phyloP scores from a whole-genome alignment of 2,797 vertebrate species.

The Triplophysa yarkandensis region DNA sequence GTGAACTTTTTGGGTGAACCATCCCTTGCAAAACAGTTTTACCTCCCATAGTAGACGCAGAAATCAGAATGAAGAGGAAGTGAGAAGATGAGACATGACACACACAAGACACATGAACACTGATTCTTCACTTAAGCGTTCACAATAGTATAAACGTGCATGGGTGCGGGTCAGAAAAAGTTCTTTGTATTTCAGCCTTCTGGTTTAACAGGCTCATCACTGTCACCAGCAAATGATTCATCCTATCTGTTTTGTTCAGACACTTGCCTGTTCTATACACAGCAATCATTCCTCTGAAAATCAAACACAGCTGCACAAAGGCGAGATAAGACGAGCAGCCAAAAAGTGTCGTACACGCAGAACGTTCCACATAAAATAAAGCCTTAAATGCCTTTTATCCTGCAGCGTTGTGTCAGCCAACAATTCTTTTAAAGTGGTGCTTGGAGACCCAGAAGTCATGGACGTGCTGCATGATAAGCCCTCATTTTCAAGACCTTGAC shows the following conservation, averaged over 20 bases:
- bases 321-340: constrained; percentile 39
- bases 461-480: not conserved
- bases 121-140: not conserved
- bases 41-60: too few relatives aligned
- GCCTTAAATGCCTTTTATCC: constrained; percentile 31
- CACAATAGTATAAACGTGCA: not conserved
- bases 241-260: constrained; percentile 56
- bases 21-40: too few relatives aligned
- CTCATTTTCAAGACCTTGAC: not conserved
- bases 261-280: constrained; percentile 51
- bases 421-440: constrained; percentile 2
- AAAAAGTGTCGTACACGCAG: constrained; percentile 36
- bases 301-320: constrained; percentile 62
- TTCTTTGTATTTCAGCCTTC: constrained; percentile 25
- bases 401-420: constrained; percentile 2
- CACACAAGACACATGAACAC: not conserved
- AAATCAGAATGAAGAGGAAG: too few relatives aligned
- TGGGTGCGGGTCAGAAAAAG: not conserved
- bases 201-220: constrained; percentile 43
- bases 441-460: not conserved
- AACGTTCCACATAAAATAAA: constrained; percentile 42
- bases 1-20: too few relatives aligned
- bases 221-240: constrained; percentile 48
- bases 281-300: constrained; percentile 57
- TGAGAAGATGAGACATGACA: not conserved